These are phyloP conservation scores for Phragmatobia fuliginosa DNA, from an alignment of 2,888 invertebrate genomes.

Conservation along the genomic window DNA sequence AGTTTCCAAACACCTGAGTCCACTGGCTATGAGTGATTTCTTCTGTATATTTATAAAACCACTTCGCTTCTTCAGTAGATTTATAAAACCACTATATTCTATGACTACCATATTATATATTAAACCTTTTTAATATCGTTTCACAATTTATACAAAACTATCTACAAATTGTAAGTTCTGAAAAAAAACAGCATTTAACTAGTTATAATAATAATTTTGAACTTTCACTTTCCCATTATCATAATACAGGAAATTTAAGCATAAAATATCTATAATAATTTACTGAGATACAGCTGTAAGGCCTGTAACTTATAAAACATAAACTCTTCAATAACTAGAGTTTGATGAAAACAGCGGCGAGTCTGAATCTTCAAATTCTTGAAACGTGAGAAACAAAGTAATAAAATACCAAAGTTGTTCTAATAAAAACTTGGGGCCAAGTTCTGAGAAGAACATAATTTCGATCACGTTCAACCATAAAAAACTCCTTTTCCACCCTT, in stretches of 20 bases:
- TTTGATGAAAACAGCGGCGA: constrained; percentile 36
- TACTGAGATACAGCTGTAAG: constrained; percentile 7
- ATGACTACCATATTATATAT: too few species aligned
- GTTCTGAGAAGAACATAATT: constrained; percentile 62
- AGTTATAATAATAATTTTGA: too few species aligned
- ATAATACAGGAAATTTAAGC: background rate
- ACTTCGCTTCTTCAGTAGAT: too few species aligned
- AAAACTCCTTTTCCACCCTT: constrained; percentile 54
- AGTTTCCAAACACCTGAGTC: too few species aligned
- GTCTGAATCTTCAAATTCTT: constrained; percentile 36
- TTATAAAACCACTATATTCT: too few species aligned
- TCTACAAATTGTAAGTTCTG: too few species aligned
- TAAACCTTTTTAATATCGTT: too few species aligned
- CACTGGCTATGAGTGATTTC: too few species aligned
- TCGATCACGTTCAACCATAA: constrained; percentile 75
- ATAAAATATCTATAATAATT: constrained; percentile 1
- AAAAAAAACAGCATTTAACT: too few species aligned
- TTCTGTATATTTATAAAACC: too few species aligned
- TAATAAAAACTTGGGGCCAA: constrained; percentile 56
- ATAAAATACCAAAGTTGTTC: constrained; percentile 58
- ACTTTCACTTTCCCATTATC: background rate
- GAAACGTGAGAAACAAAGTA: constrained; percentile 48
- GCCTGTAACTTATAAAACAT: constrained; percentile 26
- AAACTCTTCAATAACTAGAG: constrained; percentile 33
- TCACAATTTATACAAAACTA: too few species aligned